Evolutionary conservation across 1,140 invertebrate species (phyloP).

Genomic region (Bilobella aurantiaca): DNA sequence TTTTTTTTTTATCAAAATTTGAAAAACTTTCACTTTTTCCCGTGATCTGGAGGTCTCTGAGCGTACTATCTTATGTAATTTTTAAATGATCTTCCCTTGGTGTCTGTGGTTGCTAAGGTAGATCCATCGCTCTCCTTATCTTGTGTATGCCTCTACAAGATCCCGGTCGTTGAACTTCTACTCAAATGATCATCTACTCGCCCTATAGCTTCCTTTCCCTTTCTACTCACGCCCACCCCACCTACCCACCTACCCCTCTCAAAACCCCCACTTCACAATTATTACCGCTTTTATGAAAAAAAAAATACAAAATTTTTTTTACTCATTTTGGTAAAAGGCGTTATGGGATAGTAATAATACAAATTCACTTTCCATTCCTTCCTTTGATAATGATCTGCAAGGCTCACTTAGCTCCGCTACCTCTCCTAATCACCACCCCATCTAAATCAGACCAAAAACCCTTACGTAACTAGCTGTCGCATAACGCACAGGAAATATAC

Average conservation of each 20-base stretch:
- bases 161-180: constrained; percentile 1
- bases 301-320: not conserved
- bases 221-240: not conserved
- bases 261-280: not conserved
- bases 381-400: not conserved
- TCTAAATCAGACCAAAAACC: not conserved
- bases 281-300: not conserved
- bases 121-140: not conserved
- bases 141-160: not conserved
- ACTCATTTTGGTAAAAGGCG: too few relatives aligned
- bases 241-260: not conserved
- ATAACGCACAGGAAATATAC: too few relatives aligned
- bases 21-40: too few relatives aligned
- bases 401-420: not conserved
- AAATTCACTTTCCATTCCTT: not conserved
- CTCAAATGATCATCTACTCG: not conserved
- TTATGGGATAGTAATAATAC: not conserved
- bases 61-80: too few relatives aligned
- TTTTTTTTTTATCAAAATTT: too few relatives aligned
- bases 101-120: too few relatives aligned
- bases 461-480: too few relatives aligned
- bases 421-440: not conserved
- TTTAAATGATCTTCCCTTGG: not conserved
- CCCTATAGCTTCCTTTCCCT: not conserved
- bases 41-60: too few relatives aligned